Percentiles rank a stretch among this genome's conserved stretches.
Evolutionary conservation across 2,888 invertebrate species (phyloP).

Genomic region (Brachynemurus nebulosus): DNA sequence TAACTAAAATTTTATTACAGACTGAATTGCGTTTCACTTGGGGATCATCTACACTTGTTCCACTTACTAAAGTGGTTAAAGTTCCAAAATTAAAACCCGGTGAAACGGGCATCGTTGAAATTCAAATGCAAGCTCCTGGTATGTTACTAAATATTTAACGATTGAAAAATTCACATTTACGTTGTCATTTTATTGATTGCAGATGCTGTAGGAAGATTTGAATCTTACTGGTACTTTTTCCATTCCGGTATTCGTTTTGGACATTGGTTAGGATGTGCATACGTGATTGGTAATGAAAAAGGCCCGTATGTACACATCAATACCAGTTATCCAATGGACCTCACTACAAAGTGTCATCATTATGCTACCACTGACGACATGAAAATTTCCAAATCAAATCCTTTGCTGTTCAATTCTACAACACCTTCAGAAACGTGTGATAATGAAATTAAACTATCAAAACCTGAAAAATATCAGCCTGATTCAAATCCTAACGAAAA

Average conservation of each 20-base stretch:
- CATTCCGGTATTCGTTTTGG: conserved; percentile 31
- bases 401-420: too few relatives aligned
- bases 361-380: not conserved
- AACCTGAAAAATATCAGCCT: conserved; percentile 1
- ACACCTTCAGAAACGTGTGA: not conserved
- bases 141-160: conserved; percentile 16
- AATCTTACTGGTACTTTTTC: conserved; percentile 33
- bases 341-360: conserved; percentile 1
- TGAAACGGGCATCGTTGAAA: conserved; percentile 26
- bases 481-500: too few relatives aligned
- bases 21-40: conserved; percentile 31
- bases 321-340: not conserved
- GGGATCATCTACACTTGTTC: conserved; percentile 29
- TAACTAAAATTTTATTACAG: conserved; percentile 23
- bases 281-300: conserved; percentile 26
- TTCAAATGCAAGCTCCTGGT: conserved; percentile 29
- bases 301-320: not conserved
- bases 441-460: too few relatives aligned
- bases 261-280: conserved; percentile 29
- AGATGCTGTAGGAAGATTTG: conserved; percentile 24
- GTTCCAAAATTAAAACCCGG: conserved; percentile 29
- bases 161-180: not conserved
- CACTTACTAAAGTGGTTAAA: conserved; percentile 24
- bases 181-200: conserved; percentile 10
- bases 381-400: not conserved